Base-by-base conservation (phyloP, 2,888 invertebrate species). In the Drosophila ustulata region DNA sequence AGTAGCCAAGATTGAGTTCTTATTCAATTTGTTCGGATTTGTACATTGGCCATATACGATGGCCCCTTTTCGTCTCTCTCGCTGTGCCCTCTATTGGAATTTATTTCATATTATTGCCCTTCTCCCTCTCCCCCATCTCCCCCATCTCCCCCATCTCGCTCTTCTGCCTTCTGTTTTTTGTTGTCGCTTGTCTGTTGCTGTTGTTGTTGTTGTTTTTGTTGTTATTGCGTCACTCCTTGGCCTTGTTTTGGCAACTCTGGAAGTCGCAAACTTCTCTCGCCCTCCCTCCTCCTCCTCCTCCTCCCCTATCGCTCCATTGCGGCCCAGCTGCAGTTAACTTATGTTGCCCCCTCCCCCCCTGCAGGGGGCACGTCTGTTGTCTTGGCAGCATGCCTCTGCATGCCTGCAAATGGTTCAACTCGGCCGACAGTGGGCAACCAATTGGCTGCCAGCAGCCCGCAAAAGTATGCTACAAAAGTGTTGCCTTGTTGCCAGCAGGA, bases 1-100 rank as follows among this genome's bases (percentile, higher is more conserved):
- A 84, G 83, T 84, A 76, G 83, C 86, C 86, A 83, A 83, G 83
- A 84, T 84, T 84, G 83, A 84, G 83, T 84, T 86, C 83, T 84
- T 84, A 86, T 86, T 86, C 87, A 84, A 84, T 84, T 84, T 84
- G 86, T 84, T 75, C 75, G 84, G 83, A 86, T 83, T 84, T 83
- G 78, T 72, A 73, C 65, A 75, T 67, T 63, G 77, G 71, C 58
- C 55, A 51, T 23, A 25, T 23, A n/a, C 26, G 25, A 37, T 63
- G 49, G 47, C 59, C 47, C 41, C 52, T 11, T 18, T 50, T 47
- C n/a, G 23, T 34, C 32, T 32, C 11, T n/a, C 37, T 37, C 37
- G 1, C 30, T 46, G 57, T 5, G 39, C 49, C 41, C 55, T 52
- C 51, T 50, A 62, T 81, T 80, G 75, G 82, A 82, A 85, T 85